Evolutionary conservation across 1,140 invertebrate genomes (phyloP).

Genomic region (Zaprionus lachaisei): DNA sequence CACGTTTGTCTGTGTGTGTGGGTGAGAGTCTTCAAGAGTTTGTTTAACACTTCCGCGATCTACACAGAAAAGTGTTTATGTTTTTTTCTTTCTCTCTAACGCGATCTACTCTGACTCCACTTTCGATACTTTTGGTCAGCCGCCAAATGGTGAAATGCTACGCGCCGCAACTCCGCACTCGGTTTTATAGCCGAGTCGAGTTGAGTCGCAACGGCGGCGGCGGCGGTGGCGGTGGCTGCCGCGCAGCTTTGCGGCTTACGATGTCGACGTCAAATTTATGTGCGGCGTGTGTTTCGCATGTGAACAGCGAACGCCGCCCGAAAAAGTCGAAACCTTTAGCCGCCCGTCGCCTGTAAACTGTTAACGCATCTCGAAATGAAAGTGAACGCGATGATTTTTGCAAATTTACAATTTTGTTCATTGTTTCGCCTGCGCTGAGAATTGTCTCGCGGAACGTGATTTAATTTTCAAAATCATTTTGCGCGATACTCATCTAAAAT

Average conservation of each 20-base stretch:
- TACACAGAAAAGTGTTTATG: slow-evolving; percentile 28
- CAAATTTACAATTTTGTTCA: slow-evolving; percentile 41
- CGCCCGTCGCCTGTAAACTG: slow-evolving; percentile 19
- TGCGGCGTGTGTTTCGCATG: slow-evolving; percentile 67
- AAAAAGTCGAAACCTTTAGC: slow-evolving; percentile 15
- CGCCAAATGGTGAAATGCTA: slow-evolving; percentile 72
- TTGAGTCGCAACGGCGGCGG: background rate
- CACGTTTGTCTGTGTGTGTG: slow-evolving; percentile 9
- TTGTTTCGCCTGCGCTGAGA: slow-evolving; percentile 57
- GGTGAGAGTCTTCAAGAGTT: slow-evolving; percentile 23
- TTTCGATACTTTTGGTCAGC: slow-evolving; percentile 45
- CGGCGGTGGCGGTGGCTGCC: background rate
- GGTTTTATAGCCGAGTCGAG: slow-evolving; percentile 62
- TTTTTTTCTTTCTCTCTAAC: slow-evolving; percentile 21
- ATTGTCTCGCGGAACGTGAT: slow-evolving; percentile 66
- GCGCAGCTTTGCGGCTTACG: slow-evolving; percentile 40
- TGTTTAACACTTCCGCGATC: slow-evolving; percentile 47
- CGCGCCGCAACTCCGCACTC: slow-evolving; percentile 63
- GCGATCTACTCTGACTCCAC: background rate
- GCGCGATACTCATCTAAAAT: slow-evolving; percentile 41
- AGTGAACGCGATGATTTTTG: slow-evolving; percentile 71
- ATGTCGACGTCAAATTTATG: slow-evolving; percentile 65
- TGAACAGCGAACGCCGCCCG: background rate
- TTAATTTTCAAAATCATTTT: slow-evolving; percentile 70
- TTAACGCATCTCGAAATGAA: slow-evolving; percentile 78